These are phyloP conservation scores for Helleia helle DNA, from an alignment of 2,888 invertebrate species.

Conservation along the genomic window DNA sequence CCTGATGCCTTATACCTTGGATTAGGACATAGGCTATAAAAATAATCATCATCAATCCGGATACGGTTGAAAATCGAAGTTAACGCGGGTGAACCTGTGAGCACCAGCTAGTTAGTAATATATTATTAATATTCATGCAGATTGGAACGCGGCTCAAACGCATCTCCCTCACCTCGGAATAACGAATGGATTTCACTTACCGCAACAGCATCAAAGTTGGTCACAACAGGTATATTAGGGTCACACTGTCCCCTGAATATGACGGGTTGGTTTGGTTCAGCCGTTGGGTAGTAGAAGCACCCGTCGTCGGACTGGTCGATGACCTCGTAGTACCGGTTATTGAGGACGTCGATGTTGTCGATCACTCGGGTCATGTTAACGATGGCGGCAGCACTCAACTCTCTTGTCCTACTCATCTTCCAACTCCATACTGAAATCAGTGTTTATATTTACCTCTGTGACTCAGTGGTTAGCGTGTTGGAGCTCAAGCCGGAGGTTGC, in stretches of 20 bases:
- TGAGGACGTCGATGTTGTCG: conserved; percentile 31
- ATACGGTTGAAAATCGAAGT: too few species aligned
- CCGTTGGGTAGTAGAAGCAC: conserved; percentile 44
- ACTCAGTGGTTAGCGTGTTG: too few species aligned
- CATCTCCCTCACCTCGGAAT: too few species aligned
- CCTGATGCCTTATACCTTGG: too few species aligned
- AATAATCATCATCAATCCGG: too few species aligned
- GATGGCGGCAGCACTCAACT: conserved; percentile 24
- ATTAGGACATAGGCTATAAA: too few species aligned
- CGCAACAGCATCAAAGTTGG: conserved; percentile 26
- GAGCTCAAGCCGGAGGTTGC: too few species aligned
- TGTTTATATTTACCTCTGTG: too few species aligned
- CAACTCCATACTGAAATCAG: conserved; percentile 36
- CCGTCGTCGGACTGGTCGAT: conserved; percentile 32
- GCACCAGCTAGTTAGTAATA: too few species aligned
- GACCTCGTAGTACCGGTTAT: conserved; percentile 32
- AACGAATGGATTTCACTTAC: conserved; percentile 27
- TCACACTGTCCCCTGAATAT: conserved; percentile 46
- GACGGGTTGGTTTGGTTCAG: conserved; percentile 28
- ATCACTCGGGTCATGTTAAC: conserved; percentile 31
- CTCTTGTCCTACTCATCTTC: conserved; percentile 43
- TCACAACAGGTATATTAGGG: conserved; percentile 38
- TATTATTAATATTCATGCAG: too few species aligned
- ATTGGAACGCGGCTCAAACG: too few species aligned
- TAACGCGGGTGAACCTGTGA: too few species aligned